These are phyloP conservation scores for Cyrtorhinus lividipennis DNA, from an alignment of 1,140 invertebrate genomes.

Conservation along the genomic window DNA sequence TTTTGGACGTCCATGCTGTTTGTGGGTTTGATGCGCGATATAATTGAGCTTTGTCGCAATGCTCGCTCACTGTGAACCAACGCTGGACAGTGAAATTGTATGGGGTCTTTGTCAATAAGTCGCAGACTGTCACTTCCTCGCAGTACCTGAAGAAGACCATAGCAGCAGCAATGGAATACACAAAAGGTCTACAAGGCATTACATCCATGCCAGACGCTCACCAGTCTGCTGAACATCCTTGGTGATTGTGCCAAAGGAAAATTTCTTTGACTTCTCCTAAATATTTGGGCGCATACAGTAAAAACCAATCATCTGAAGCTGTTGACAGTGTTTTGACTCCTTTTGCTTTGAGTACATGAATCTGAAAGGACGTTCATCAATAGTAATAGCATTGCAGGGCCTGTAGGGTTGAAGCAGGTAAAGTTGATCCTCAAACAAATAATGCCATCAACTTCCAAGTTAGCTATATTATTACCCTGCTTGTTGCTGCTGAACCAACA, in stretches of 20 bases:
- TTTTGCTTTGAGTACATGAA: too few species aligned
- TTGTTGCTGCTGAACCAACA: not conserved
- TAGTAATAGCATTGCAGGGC: too few species aligned
- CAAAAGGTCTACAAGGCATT: not conserved
- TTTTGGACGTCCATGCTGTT: too few species aligned
- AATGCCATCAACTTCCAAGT: too few species aligned
- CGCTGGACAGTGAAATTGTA: not conserved
- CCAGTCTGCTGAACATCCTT: not conserved
- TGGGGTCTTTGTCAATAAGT: not conserved
- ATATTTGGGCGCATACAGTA: not conserved
- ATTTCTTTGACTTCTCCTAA: not conserved
- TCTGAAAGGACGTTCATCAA: too few species aligned
- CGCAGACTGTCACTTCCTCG: not conserved
- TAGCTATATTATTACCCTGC: not conserved
- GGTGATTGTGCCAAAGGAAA: not conserved
- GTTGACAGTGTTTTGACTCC: too few species aligned
- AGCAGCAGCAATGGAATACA: not conserved
- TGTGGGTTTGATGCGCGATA: too few species aligned
- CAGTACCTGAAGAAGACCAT: not conserved
- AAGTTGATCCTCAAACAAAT: too few species aligned
- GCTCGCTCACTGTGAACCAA: not conserved
- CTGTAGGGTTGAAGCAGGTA: too few species aligned
- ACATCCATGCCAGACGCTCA: not conserved
- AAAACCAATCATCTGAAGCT: not conserved
- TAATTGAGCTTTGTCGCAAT: not conserved